Evolutionary conservation across 2,888 invertebrate genomes (phyloP), one percentile per base, ranked within the genome.

Genomic region (Drosophila recens): DNA sequence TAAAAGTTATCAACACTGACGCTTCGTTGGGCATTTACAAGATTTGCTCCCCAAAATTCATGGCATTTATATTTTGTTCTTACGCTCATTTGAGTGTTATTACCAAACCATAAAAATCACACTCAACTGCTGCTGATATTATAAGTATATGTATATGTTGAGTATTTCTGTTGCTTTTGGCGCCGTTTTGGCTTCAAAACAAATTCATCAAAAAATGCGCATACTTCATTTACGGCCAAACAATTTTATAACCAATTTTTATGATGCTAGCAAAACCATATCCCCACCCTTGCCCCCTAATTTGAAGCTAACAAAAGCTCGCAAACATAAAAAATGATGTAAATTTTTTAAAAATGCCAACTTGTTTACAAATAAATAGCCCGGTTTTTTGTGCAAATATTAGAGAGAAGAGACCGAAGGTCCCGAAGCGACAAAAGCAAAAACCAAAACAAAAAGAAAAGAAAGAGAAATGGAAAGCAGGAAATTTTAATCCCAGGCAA

Each of bases 351-450:
- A 72, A 82, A 79, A 74, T 76, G 72, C 78, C 82, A 80, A 87
- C 87, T 87, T 88, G 87, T 86, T 85, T 87, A 89, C 87, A 87
- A 84, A 81, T 80, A 84, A 79, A 88, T 88, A 72, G 80, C 78
- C 74, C 61, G 53, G 72, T 72, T 75, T 71, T 34, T 58, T 71
- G 67, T 75, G 57, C 72, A 78, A 79, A 79, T 78, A 79, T 78
- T 78, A 58, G 40, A 49, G 40, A 49, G 62, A 38, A 42, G 30
- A 49, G 45, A 48, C 23, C 36, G 36, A 38, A 57, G 46, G 46
- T 45, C 27, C 36, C 61, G 17, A 34, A 65, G 63, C 56, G 43
- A 52, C 67, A 69, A 5, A 38, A 63, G 51, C 61, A 57, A 54
- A 59, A 27, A 15, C 42, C 43, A 15, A 61, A 59, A 53, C 15